Evolutionary conservation across 1,140 invertebrate species (phyloP), one percentile per base, ranked within the genome.

Genomic region (Zeugodacus cucurbitae): DNA sequence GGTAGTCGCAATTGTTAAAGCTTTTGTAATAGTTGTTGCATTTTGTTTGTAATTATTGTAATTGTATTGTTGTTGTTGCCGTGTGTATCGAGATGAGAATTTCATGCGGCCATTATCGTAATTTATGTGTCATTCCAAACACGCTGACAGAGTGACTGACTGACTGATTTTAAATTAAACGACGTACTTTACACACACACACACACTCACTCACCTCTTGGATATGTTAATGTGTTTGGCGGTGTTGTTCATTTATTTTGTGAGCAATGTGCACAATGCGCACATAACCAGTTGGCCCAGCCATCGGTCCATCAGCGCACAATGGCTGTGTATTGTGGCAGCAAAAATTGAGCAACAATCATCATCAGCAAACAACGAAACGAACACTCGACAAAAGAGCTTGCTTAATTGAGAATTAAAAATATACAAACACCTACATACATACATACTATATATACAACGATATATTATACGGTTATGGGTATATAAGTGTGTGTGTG

Each of bases 101-200:
- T 59, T 87, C 86, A 64, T 87, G 86, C 2, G 86, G 34, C 54
- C 58, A 87, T 87, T 57, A 58, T 48, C 59, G 54, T 87, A 87
- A 87, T 87, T 87, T 87, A 41, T 87, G 54, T 87, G 86, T 87
- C 86, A 87, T 64, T 87, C 26, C 54, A 59, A 44, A n/a, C 57
- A n/a, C 57, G 86, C 41, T 87, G 86, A 87, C 86, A 59, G 86
- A 87, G 6, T 87, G 59, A 87, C 86, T 87, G 86, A 87, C 57
- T 87, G 86, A 87, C 86, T 87, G 86, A 87, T 64, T 87, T 87
- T 64, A 37, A 37, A 17, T 86, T 86, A 86, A 37, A 37, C 37
- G 44, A 44, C 14, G 20, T 41, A 54, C 22, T 54, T 48, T 44
- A 78, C n/a, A 17, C 22, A 17, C 22, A 26, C 10, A 11, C 32